Evolutionary conservation across 1,140 invertebrate species (phyloP).

Genomic region (Bathynomus jamesi): DNA sequence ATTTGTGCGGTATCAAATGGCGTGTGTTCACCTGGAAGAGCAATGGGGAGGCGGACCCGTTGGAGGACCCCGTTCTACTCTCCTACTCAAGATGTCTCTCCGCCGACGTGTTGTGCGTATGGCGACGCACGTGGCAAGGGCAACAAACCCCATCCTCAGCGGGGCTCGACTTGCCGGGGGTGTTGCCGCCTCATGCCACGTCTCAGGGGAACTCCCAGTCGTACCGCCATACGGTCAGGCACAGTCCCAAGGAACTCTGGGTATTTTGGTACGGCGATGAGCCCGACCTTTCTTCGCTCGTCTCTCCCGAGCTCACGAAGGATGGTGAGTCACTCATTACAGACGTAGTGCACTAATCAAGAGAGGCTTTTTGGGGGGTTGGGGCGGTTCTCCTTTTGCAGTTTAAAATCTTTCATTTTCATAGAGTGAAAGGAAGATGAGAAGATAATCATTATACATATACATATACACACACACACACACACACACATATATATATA

Average conservation of each 20-base stretch:
- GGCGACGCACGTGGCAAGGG: conserved; percentile 61
- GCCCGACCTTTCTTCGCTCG: conserved; percentile 57
- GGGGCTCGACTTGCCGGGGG: conserved; percentile 43
- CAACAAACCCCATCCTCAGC: conserved; percentile 43
- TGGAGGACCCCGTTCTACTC: conserved; percentile 86
- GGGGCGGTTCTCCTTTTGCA: no score
- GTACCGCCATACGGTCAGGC: conserved; percentile 29
- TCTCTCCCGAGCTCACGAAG: conserved; percentile 55
- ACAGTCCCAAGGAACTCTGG: conserved; percentile 84
- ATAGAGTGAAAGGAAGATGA: no score
- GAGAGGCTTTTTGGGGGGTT: no score
- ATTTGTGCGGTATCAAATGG: conserved; percentile 98
- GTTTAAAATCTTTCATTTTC: no score
- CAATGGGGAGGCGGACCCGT: conserved; percentile 51
- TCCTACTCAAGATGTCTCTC: conserved; percentile 89
- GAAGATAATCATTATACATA: no score
- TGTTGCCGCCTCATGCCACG: conserved; percentile 24
- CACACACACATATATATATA: no score
- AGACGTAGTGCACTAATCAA: no score
- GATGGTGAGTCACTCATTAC: conserved; percentile 61
- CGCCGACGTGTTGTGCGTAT: conserved; percentile 93
- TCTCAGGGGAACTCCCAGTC: conserved; percentile 21
- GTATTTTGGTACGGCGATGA: conserved; percentile 99
- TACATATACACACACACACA: no score
- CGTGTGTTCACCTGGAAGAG: conserved; percentile 55